Conservation (phyloP, 2,888 invertebrate species). For the Drosophila longiperda region DNA sequence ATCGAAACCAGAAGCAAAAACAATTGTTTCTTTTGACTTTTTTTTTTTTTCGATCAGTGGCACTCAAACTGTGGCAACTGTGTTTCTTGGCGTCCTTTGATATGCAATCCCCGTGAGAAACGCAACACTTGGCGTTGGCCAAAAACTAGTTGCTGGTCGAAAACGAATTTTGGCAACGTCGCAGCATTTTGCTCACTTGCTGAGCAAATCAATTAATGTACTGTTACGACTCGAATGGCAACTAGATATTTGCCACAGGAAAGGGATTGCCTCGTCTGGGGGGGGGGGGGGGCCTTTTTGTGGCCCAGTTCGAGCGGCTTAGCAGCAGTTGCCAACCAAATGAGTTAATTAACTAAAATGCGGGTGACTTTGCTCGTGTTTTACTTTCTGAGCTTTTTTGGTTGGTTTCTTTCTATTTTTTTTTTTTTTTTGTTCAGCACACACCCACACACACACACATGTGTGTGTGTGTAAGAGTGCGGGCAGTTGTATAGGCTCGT, state of each 20-base stretch:
- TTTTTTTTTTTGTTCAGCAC: slow-evolving; percentile 25
- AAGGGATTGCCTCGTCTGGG: not conserved
- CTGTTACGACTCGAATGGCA: slow-evolving; percentile 5
- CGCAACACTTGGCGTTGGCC: slow-evolving; percentile 74
- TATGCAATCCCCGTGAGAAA: slow-evolving; percentile 84
- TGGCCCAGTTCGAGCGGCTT: slow-evolving; percentile 71
- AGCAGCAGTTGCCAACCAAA: slow-evolving; percentile 82
- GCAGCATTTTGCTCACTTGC: slow-evolving; percentile 14
- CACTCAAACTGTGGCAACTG: slow-evolving; percentile 45
- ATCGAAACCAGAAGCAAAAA: not conserved
- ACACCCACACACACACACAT: not conserved
- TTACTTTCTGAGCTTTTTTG: slow-evolving; percentile 31
- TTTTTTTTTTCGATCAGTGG: slow-evolving; percentile 66
- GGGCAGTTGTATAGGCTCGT: slow-evolving; percentile 40
- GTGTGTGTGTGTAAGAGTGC: slow-evolving; percentile 3
- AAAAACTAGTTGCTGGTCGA: slow-evolving; percentile 22
- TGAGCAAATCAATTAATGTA: slow-evolving; percentile 82
- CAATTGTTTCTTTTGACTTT: slow-evolving; percentile 63
- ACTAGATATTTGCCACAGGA: not conserved
- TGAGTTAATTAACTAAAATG: slow-evolving; percentile 85
- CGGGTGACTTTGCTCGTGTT: slow-evolving; percentile 80
- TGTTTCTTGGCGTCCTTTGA: slow-evolving; percentile 58
- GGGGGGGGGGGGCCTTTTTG: slow-evolving; percentile 15
- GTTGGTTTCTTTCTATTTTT: slow-evolving; percentile 8
- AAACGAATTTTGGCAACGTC: slow-evolving; percentile 46